Evolutionary conservation across 53 echinoderm and acorn worm genomes (phyloP).

Genomic region (Hippasteria phrygiana): DNA sequence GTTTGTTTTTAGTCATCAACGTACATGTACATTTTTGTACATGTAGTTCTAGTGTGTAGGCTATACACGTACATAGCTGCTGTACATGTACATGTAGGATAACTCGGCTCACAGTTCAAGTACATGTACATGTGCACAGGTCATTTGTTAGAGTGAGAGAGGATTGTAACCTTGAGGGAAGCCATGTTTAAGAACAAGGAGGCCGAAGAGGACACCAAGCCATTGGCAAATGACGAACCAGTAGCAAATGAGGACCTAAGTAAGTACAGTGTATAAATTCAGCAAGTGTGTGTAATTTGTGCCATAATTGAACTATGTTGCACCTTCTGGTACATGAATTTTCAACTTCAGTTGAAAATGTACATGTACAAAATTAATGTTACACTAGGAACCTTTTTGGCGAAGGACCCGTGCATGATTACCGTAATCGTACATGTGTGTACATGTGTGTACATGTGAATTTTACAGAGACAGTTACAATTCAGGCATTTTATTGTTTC

Average conservation of each 20-base stretch:
- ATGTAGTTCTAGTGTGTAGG: neutral
- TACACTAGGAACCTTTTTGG: too few relatives aligned
- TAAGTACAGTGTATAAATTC: neutral
- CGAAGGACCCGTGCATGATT: too few relatives aligned
- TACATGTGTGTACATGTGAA: too few relatives aligned
- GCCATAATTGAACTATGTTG: neutral
- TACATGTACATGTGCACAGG: neutral
- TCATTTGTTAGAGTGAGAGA: neutral
- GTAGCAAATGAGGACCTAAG: neutral
- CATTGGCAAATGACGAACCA: conserved; percentile 33
- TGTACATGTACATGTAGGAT: neutral
- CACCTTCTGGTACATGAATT: neutral
- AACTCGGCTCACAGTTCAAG: neutral
- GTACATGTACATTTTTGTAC: neutral
- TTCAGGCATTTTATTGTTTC: too few relatives aligned
- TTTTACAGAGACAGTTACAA: too few relatives aligned
- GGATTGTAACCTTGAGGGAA: too few relatives aligned
- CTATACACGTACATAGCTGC: neutral
- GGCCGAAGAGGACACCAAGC: conserved; percentile 37
- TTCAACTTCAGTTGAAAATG: too few relatives aligned
- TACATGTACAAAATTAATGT: too few relatives aligned
- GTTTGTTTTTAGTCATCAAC: neutral
- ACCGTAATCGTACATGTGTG: too few relatives aligned
- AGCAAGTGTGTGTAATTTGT: neutral
- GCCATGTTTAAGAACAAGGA: conserved; percentile 38